A percentile compares a stretch with the other conserved stretches of the same genome.
These are phyloP conservation scores for Andricus curvator DNA, from an alignment of 2,888 invertebrate genomes.

Conservation along the genomic window DNA sequence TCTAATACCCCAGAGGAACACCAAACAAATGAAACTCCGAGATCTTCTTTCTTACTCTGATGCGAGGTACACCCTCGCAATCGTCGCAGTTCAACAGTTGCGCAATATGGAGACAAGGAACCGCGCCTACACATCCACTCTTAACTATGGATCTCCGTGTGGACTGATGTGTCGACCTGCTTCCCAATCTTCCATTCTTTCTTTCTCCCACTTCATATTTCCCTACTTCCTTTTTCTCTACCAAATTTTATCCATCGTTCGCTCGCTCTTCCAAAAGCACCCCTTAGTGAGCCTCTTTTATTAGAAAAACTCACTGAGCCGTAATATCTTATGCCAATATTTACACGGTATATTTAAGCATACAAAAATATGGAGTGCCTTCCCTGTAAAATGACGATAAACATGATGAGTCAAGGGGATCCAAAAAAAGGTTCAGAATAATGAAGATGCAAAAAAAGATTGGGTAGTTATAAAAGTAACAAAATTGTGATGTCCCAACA, in stretches of 20 bases:
- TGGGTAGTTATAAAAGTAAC: too few relatives aligned
- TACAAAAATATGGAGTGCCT: constrained; percentile 42
- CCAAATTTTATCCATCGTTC: neutral
- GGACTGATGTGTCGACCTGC: constrained; percentile 41
- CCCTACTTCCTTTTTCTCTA: neutral
- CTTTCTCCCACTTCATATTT: constrained; percentile 6
- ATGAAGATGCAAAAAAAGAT: neutral
- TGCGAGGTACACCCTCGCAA: constrained; percentile 40
- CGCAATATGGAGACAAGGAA: constrained; percentile 60
- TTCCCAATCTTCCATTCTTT: constrained; percentile 36
- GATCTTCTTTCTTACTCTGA: constrained; percentile 44
- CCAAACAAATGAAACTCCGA: constrained; percentile 71
- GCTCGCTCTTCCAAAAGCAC: neutral
- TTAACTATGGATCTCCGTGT: constrained; percentile 42
- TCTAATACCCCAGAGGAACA: constrained; percentile 71
- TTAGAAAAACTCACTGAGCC: constrained; percentile 57
- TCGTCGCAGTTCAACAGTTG: constrained; percentile 58
- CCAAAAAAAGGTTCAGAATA: neutral
- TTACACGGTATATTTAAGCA: constrained; percentile 49
- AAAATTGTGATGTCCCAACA: too few relatives aligned
- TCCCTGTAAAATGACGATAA: constrained; percentile 3
- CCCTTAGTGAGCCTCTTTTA: constrained; percentile 39
- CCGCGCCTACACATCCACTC: constrained; percentile 54
- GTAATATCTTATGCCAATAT: constrained; percentile 57
- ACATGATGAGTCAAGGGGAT: constrained; percentile 44